phyloP scores from a whole-genome alignment of 2,797 vertebrate genomes.

The Phyllotis vaccarum region DNA sequence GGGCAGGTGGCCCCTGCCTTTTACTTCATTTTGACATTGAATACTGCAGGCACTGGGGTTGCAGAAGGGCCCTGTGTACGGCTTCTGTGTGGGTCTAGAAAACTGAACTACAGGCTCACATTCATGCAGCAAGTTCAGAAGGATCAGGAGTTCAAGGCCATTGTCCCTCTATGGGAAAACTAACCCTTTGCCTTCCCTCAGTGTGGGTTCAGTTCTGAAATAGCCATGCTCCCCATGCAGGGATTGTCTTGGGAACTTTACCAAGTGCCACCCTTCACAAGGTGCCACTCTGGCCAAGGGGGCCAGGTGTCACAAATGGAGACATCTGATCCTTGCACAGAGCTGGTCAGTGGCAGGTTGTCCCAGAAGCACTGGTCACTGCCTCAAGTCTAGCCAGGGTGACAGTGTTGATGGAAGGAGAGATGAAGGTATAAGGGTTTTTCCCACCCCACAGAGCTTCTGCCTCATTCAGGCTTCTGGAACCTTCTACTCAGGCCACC shows the following conservation, averaged over 20 bases:
- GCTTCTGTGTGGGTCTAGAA: background rate
- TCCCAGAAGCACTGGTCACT: background rate
- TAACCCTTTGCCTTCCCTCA: background rate
- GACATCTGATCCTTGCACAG: background rate
- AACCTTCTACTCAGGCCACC: slow-evolving; percentile 60
- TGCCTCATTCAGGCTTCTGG: slow-evolving; percentile 57
- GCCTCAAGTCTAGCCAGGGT: background rate
- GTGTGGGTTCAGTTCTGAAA: background rate
- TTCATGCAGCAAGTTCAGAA: too few species aligned
- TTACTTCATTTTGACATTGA: background rate
- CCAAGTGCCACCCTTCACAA: background rate
- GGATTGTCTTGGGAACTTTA: background rate
- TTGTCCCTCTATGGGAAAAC: background rate
- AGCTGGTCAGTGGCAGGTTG: background rate
- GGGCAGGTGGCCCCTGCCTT: background rate
- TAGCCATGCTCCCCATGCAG: background rate
- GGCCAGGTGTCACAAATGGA: background rate
- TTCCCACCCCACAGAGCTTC: background rate
- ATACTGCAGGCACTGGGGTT: background rate
- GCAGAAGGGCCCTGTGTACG: rapidly evolving
- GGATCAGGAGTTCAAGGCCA: background rate
- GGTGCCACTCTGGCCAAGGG: background rate
- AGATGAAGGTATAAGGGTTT: background rate
- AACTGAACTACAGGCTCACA: background rate
- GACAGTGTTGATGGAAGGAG: background rate